These are phyloP conservation scores for Calameuta filiformis DNA, from an alignment of 2,888 invertebrate genomes.

Conservation along the genomic window DNA sequence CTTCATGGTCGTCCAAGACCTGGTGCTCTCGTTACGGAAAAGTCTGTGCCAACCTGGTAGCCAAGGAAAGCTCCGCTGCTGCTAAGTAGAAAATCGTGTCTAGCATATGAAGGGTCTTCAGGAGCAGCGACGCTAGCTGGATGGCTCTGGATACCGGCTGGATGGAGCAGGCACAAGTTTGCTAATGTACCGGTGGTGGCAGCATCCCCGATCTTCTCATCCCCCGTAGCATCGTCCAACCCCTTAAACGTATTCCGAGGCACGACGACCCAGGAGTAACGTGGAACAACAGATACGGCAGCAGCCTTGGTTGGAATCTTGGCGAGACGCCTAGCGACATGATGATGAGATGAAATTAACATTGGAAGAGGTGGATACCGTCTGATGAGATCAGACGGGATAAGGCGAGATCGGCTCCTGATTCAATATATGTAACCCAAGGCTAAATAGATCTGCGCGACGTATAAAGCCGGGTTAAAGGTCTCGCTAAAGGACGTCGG, in stretches of 20 bases:
- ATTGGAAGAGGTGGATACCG: slow-evolving; percentile 22
- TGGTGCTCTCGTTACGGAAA: not conserved
- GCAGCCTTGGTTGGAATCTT: slow-evolving; percentile 31
- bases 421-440: slow-evolving; percentile 21
- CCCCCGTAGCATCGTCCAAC: not conserved
- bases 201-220: not conserved
- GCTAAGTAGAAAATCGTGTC: slow-evolving; percentile 66
- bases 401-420: slow-evolving; percentile 20
- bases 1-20: not conserved
- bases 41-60: not conserved
- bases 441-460: slow-evolving; percentile 38
- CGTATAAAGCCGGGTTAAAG: slow-evolving; percentile 24
- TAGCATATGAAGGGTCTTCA: slow-evolving; percentile 54
- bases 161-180: not conserved
- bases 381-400: not conserved
- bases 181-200: not conserved
- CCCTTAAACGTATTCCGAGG: slow-evolving; percentile 20
- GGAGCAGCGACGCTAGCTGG: not conserved
- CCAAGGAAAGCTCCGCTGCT: slow-evolving; percentile 28
- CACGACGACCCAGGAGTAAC: not conserved
- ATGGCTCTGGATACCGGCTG: not conserved
- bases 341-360: slow-evolving; percentile 44
- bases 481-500: slow-evolving; percentile 14
- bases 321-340: slow-evolving; percentile 29
- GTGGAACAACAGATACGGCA: not conserved